Base-by-base conservation (phyloP, 2,113 vertebrate species). In the Nothoprocta perdicaria region DNA sequence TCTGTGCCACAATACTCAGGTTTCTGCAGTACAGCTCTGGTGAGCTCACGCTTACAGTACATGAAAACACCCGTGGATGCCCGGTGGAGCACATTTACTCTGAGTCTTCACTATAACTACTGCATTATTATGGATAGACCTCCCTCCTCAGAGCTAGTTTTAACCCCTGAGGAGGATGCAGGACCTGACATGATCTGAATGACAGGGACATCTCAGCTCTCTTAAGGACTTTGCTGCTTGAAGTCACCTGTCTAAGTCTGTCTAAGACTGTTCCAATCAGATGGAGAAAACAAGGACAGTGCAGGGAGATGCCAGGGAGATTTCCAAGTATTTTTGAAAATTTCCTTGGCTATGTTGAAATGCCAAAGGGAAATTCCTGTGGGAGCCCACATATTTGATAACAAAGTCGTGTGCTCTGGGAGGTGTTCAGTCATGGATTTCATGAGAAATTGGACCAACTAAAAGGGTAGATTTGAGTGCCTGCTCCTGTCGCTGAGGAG, bases 1-100 rank as follows among this genome's bases (percentile, higher is more conserved):
- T 11, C 6, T 61, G 10, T 66, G 6, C 12, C 48, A 45, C 8
- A 48, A 45, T 55, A 3, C 19, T 53, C 14, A 53, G 7, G 7
- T 72, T 67, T 12, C 7, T 82, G 22, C 33, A 74, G 22, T 19
- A 63, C 16, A 63, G 2, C 6, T 14, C 14, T 46, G 14, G 58
- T 10, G 14, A n/a, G 6, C 27, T 75, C 29, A 53, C 9, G 3
- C 4, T 67, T 74, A 31, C 0, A 0, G 15, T 27, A 11, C 12
- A 18, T 23, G 12, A 69, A 63, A 9, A 24, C 31, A 40, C 2
- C 13, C 45, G 8, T 3, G 46, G 18, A 29, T 24, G 31, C 3
- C 24, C 12, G 27, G 22, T 50, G 48, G 8, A 2, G 5, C 72
- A 12, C 8, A 58, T n/a, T 68, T 40, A 33, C 68, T 58, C 67